Conservation (phyloP, 2,797 vertebrate genomes). For the Sebastes alutus region DNA sequence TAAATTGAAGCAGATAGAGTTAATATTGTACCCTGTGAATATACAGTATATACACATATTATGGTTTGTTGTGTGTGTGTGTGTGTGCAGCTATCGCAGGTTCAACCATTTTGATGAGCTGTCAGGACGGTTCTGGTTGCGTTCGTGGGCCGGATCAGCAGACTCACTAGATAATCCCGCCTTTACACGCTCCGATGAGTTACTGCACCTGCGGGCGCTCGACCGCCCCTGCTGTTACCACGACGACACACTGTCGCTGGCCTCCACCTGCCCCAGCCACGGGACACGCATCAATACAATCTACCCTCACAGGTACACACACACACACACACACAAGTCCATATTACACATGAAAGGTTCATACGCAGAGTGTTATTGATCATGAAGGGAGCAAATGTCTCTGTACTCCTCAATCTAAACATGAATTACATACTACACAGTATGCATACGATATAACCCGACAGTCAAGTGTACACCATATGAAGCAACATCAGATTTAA, state of each 20-base stretch:
- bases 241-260: conserved; percentile 75
- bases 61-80: conserved; percentile 11
- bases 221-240: conserved; percentile 87
- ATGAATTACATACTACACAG: neutral
- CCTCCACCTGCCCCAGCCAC: conserved; percentile 78
- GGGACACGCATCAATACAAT: conserved; percentile 79
- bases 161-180: conserved; percentile 90
- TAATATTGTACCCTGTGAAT: neutral
- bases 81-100: conserved; percentile 84
- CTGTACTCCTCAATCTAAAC: neutral
- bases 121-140: conserved; percentile 88
- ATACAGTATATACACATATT: neutral
- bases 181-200: conserved; percentile 89
- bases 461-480: neutral
- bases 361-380: neutral
- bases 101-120: conserved; percentile 94
- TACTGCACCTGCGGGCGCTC: conserved; percentile 86
- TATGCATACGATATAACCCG: neutral
- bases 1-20: neutral
- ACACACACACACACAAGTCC: neutral
- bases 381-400: neutral
- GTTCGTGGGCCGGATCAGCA: conserved; percentile 84
- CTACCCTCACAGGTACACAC: conserved; percentile 79
- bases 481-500: neutral
- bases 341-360: neutral